Conservation (phyloP, 2,888 invertebrate genomes). For the Dasysyrphus tricinctus region DNA sequence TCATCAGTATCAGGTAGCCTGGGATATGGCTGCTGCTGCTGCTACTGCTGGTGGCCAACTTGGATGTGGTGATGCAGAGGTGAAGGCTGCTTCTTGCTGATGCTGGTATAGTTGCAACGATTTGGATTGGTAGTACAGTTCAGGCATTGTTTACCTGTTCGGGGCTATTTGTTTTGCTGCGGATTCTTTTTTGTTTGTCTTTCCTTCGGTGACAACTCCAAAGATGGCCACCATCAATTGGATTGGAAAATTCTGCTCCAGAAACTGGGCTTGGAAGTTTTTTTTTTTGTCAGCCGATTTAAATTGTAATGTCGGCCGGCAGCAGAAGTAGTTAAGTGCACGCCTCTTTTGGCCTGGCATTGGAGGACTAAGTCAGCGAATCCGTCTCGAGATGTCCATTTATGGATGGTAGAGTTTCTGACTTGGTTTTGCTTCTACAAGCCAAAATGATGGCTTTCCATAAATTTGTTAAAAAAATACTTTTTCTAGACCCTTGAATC, state of each 20-base stretch:
- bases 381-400: constrained; percentile 73
- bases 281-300: background rate
- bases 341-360: constrained; percentile 73
- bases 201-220: constrained; percentile 35
- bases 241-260: constrained; percentile 71
- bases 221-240: constrained; percentile 74
- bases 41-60: constrained; percentile 33
- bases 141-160: constrained; percentile 64
- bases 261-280: constrained; percentile 56
- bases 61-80: constrained; percentile 41
- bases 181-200: constrained; percentile 1
- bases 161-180: constrained; percentile 16
- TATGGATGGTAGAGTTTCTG: constrained; percentile 48
- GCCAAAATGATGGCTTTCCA: background rate
- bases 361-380: constrained; percentile 69
- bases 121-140: constrained; percentile 67
- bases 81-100: constrained; percentile 44
- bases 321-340: constrained; percentile 52
- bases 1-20: constrained; percentile 65
- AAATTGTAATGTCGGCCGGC: constrained; percentile 21
- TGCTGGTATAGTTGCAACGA: constrained; percentile 35
- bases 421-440: background rate
- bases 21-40: constrained; percentile 16
- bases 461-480: background rate
- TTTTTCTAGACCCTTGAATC: background rate